These are phyloP conservation scores for Solea solea DNA, from an alignment of 2,113 vertebrate species.

Conservation along the genomic window DNA sequence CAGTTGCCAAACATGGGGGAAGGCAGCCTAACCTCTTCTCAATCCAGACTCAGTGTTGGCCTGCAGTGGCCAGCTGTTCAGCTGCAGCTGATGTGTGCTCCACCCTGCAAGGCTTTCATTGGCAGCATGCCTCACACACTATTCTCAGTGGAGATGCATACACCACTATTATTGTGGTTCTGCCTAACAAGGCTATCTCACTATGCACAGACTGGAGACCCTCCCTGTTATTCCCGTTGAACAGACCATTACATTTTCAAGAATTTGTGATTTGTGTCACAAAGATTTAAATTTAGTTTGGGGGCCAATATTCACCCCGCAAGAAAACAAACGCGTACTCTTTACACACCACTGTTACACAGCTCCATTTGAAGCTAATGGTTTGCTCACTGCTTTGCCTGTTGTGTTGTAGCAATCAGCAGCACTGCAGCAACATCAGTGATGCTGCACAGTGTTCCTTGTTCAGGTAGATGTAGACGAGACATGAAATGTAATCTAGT, in stretches of 20 bases:
- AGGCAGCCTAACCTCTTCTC: constrained; percentile 57
- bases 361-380: not conserved
- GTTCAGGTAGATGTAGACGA: not conserved
- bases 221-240: constrained; percentile 35
- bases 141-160: constrained; percentile 24
- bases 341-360: not conserved
- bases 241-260: not conserved
- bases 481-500: constrained; percentile 9
- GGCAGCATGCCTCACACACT: constrained; percentile 59
- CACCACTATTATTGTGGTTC: constrained; percentile 45
- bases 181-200: constrained; percentile 39
- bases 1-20: constrained; percentile 54
- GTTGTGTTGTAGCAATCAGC: not conserved
- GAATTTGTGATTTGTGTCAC: constrained; percentile 26
- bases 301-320: constrained; percentile 3
- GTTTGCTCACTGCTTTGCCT: not conserved
- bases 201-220: constrained; percentile 26
- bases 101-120: constrained; percentile 72
- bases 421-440: constrained; percentile 1
- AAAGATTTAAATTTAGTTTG: constrained; percentile 16
- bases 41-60: constrained; percentile 34
- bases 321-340: constrained; percentile 6
- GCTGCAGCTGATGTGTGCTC: constrained; percentile 73
- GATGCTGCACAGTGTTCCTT: not conserved
- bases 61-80: constrained; percentile 72